Evolutionary conservation across 2,888 invertebrate species (phyloP), one percentile per base, ranked within the genome.

Genomic region (Sympetrum striolatum): DNA sequence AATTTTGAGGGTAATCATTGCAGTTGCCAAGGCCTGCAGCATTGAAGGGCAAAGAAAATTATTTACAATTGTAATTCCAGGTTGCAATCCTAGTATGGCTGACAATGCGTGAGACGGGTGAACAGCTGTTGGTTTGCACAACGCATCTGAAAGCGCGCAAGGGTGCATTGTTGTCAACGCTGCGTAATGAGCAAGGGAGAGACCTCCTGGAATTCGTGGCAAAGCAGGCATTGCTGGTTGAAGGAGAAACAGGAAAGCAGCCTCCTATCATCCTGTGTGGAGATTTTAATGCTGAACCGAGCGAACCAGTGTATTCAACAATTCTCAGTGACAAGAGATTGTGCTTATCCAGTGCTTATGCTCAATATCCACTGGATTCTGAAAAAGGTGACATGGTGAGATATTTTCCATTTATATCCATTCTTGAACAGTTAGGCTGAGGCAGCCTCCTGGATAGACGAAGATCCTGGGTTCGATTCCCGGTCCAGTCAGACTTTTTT

Each of bases 241-340:
- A 86, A 37, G 60, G 60, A 25, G 90, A 64, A 22, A 39, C 79
- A 18, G 93, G 93, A 48, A 93, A 93, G 0, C 93, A 94, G 2
- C 94, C 95, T 90, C 96, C 97, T 0, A 93, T 96, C 5, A 93
- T 97, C 80, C 92, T 97, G 4, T 96, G 96, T 92, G 97, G 97
- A 0, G 97, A 97, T 93, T 97, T 97, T 93, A 97, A 97, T 93
- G 97, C 97, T 0, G 96, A 96, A 93, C 96, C 96, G 0, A 94
- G 93, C 6, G 97, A 97, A 93, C 96, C 96, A 0, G 95, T 97
- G 3, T 97, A 97, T 93, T 93, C 94, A 39, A 96, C 96, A 0
- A 94, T 96, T 81, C 93, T 95, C 15, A 93, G 93, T 91, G 94
- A 94, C 91, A 93, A 93, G 91, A 91, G 93, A 1, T 91, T 95